Evolutionary conservation across 2,888 invertebrate species (phyloP).

Genomic region (Drosophila koepferae): DNA sequence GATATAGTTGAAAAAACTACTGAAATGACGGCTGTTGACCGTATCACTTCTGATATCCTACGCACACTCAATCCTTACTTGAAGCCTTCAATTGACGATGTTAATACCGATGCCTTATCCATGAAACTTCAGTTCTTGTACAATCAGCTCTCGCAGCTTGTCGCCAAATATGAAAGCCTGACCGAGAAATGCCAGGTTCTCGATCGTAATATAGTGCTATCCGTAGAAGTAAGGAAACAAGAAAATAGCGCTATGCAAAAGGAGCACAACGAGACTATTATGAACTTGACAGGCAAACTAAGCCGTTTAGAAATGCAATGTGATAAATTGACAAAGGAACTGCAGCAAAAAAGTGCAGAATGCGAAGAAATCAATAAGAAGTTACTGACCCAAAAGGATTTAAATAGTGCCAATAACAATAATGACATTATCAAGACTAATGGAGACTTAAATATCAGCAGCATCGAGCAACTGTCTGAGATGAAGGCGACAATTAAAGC

Average conservation of each 20-base stretch:
- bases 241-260: not conserved
- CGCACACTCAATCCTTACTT: not conserved
- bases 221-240: not conserved
- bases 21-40: not conserved
- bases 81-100: not conserved
- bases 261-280: not conserved
- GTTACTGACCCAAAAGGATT: not conserved
- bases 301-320: not conserved
- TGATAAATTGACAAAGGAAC: not conserved
- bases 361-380: not conserved
- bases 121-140: not conserved
- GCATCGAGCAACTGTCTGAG: not conserved
- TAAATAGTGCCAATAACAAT: not conserved
- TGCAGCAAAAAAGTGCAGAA: constrained; percentile 3
- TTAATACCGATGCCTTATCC: not conserved
- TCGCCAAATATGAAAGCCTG: not conserved
- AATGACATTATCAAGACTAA: not conserved
- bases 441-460: no score
- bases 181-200: not conserved
- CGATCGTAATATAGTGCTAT: not conserved
- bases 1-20: not conserved
- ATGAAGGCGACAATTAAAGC: not conserved
- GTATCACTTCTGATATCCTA: not conserved
- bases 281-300: not conserved
- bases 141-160: not conserved